Conservation (phyloP, 2,113 vertebrate genomes). For the Sardina pilchardus region DNA sequence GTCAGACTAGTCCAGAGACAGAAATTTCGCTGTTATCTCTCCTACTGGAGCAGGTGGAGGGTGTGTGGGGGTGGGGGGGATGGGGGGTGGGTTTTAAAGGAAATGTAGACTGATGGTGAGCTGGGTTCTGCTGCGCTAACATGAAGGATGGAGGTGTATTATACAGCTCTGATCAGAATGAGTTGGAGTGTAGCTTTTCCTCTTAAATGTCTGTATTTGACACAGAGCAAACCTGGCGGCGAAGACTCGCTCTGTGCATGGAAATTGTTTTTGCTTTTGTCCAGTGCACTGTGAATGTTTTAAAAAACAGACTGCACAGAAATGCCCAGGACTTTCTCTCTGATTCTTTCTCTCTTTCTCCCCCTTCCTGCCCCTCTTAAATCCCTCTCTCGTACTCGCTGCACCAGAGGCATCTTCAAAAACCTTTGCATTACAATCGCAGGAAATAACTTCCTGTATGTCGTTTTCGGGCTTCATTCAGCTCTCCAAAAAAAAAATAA, state of each 20-base stretch:
- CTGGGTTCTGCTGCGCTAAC: neutral
- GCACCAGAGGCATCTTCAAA: constrained; percentile 37
- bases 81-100: neutral
- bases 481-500: constrained; percentile 19
- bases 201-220: constrained; percentile 17
- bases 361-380: neutral
- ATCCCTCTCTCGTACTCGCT: neutral
- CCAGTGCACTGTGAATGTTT: constrained; percentile 4
- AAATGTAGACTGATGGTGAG: neutral
- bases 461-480: constrained; percentile 35
- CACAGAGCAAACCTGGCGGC: neutral
- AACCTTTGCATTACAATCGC: constrained; percentile 22
- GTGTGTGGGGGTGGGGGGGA: neutral
- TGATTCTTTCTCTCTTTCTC: neutral
- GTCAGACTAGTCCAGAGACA: constrained; percentile 29
- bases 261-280: neutral
- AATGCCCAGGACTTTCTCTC: neutral
- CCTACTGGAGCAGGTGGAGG: constrained; percentile 20
- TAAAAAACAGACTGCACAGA: constrained; percentile 16
- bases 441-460: constrained; percentile 17
- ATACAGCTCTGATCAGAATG: neutral
- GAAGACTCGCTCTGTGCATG: neutral
- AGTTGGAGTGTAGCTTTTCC: neutral
- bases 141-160: neutral
- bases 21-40: constrained; percentile 43